Base-by-base conservation (phyloP, 1,140 invertebrate species). In the Drosophila athabasca region DNA sequence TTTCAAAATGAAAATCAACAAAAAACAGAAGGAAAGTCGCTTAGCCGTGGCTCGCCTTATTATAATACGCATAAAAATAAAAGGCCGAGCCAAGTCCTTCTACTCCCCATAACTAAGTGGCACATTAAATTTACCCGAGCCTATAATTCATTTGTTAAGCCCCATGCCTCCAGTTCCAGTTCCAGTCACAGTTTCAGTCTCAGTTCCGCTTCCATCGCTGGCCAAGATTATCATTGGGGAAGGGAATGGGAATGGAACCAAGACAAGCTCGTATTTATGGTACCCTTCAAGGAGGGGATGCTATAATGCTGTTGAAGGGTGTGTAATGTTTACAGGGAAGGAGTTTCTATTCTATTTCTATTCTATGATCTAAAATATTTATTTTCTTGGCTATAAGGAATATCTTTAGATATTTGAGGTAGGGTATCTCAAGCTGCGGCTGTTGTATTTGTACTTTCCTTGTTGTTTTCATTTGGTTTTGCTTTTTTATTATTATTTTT, bases 121-220 rank as follows among this genome's bases (percentile, higher is more conserved):
- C 78, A 75, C 79, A 87, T 87, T 87, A 87, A 88, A 79, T 88
- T 88, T 82, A 72, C 71, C 70, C 79, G 74, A 60, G 66, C 78
- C 75, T 79, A 87, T 87, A 87, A 87, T 88, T 87, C 79, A 87
- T 88, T 87, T 87, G 82, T 61, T 76, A 87, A 82, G 83, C 62
- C 62, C 62, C 62, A 48, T 31, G 5, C 54, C 45, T n/a, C 54
- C 19, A 57, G 35, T 39, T 13, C 41, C 39, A 55, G 41, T 8
- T n/a, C 43, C 52, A 35, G 26, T 8, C n/a, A 29, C 49, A 71
- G 83, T 50, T 55, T 59, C 45, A 61, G 50, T 29, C 46, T 9
- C 26, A 39, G 50, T 53, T 52, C 22, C 11, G 6, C 35, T 46
- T 2, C 39, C 35, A 46, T 31, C 45, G 19, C 22, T 57, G 55